Evolutionary conservation across 2,888 invertebrate species (phyloP), one percentile per base, ranked within the genome.

Genomic region (Eristalis arbustorum): DNA sequence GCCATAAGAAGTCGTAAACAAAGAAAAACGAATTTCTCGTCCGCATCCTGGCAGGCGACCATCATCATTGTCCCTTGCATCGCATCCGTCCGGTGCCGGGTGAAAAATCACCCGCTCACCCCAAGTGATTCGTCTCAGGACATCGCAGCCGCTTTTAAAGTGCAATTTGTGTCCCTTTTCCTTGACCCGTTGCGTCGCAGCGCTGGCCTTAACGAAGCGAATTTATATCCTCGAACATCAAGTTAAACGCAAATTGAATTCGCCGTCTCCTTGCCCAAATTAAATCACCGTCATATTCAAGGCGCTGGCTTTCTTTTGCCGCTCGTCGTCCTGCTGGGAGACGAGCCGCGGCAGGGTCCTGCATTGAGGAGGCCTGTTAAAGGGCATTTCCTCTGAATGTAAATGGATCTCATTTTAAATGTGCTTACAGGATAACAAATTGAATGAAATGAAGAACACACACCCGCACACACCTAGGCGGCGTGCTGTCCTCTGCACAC

Each of bases 341-440:
- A n/a, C n/a, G 28, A n/a, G 61, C 23, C 14, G 31, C 5, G 31
- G 31, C n/a, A 25, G 10, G 34, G 11, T 37, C 42, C 22, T 5
- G 18, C 18, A 37, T 14, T 2, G 1, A 3, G 23, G 37, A 25
- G 62, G 61, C 37, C 34, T 59, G 61, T 40, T 63, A n/a, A 31
- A 59, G 61, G 56, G 67, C 73, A 80, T 67, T 74, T 68, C n/a
- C 68, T 28, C 57, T 80, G 73, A 78, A 78, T 78, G 64, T 78
- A 78, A 66, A 72, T 78, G 78, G 49, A 68, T 67, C 67, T 68
- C 80, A 68, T 71, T 82, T 72, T 71, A 66, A 82, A 82, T 76
- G 64, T 82, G 49, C 76, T 82, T 82, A 82, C 75, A 71, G 81
- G 75, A 82, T 82, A 82, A 76, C 81, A 82, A 82, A 82, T 82